phyloP scores from a whole-genome alignment of 2,888 invertebrate species.

The Matsumyia berberina region DNA sequence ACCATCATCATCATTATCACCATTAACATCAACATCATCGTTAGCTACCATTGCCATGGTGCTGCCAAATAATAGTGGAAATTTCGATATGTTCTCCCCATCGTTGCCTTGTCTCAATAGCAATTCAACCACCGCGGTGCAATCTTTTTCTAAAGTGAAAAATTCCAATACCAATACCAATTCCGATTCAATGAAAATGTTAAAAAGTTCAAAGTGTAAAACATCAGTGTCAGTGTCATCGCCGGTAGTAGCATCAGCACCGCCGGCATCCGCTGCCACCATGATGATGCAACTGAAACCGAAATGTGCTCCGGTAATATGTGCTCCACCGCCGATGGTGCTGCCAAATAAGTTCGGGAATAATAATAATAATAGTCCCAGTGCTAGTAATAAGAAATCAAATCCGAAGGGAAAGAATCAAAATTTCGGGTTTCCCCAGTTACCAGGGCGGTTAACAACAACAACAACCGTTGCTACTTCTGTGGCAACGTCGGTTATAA shows the following conservation, averaged over 20 bases:
- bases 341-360: conserved; percentile 43
- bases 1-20: conserved; percentile 42
- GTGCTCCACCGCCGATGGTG: conserved; percentile 68
- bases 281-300: conserved; percentile 31
- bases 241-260: conserved; percentile 16
- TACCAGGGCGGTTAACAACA: conserved; percentile 26
- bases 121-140: conserved; percentile 24
- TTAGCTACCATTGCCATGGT: conserved; percentile 41
- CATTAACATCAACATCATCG: conserved; percentile 32
- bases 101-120: conserved; percentile 4
- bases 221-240: conserved; percentile 56
- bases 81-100: conserved; percentile 45
- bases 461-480: no score
- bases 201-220: conserved; percentile 67
- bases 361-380: conserved; percentile 3
- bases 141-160: conserved; percentile 52
- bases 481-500: conserved; percentile 18
- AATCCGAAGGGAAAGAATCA: conserved; percentile 55
- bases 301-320: conserved; percentile 60
- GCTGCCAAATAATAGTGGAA: conserved; percentile 45
- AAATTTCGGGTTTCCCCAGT: conserved; percentile 50
- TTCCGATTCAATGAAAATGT: conserved; percentile 60
- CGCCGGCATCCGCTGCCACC: conserved; percentile 37
- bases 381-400: conserved; percentile 46
- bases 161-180: conserved; percentile 53